Evolutionary conservation across 1,140 invertebrate genomes (phyloP).

Genomic region (Drosophila lacteicornis): DNA sequence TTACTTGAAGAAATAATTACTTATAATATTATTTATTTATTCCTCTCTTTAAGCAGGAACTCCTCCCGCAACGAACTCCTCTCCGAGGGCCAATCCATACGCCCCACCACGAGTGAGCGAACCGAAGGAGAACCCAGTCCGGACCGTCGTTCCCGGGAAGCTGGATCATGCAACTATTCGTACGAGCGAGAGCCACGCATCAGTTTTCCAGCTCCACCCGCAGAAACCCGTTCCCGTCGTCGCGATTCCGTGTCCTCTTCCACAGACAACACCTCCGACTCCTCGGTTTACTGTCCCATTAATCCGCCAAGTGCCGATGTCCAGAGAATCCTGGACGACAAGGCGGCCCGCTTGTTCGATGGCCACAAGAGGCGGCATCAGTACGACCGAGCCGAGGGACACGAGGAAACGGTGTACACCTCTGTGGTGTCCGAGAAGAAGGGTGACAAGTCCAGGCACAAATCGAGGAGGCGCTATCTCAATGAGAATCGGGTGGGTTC

Average conservation of each 20-base stretch:
- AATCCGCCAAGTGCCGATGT: slow-evolving; percentile 79
- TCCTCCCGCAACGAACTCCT: slow-evolving; percentile 77
- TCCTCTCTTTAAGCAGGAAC: slow-evolving; percentile 34
- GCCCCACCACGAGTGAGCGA: slow-evolving; percentile 65
- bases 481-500: slow-evolving; percentile 83
- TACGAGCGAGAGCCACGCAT: slow-evolving; percentile 76
- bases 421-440: slow-evolving; percentile 80
- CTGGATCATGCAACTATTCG: slow-evolving; percentile 72
- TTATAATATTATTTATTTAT: too few relatives aligned
- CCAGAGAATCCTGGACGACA: slow-evolving; percentile 80
- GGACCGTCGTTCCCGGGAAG: slow-evolving; percentile 50
- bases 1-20: too few relatives aligned
- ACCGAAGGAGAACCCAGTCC: slow-evolving; percentile 58
- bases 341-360: slow-evolving; percentile 73
- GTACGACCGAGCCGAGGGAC: slow-evolving; percentile 73
- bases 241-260: slow-evolving; percentile 72
- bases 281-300: slow-evolving; percentile 83
- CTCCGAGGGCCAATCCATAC: slow-evolving; percentile 71
- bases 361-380: slow-evolving; percentile 71
- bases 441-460: slow-evolving; percentile 68
- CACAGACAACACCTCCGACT: slow-evolving; percentile 82
- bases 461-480: slow-evolving; percentile 74
- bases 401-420: slow-evolving; percentile 76
- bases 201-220: slow-evolving; percentile 68
- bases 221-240: slow-evolving; percentile 49